Evolutionary conservation across 2,797 vertebrate genomes (phyloP), one percentile per base, ranked within the genome.

Genomic region (Falco columbarius): DNA sequence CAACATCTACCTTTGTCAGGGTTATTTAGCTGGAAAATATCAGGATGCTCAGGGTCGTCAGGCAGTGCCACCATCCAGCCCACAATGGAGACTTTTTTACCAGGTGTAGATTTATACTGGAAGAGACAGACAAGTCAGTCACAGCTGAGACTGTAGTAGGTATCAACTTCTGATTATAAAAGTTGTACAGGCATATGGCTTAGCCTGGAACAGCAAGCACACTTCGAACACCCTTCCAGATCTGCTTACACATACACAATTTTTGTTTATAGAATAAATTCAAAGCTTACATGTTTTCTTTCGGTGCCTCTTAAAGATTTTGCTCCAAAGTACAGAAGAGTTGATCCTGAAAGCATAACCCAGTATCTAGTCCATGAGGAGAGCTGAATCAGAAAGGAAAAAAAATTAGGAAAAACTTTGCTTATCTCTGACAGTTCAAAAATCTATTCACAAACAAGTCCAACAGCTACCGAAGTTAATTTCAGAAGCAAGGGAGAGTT

Each of bases 341-440:
- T 99, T 74, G 99, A 98, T 90, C 99, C 99, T 67, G 99, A 99
- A 80, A 99, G 98, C 26, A 97, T 98, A 94, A 99, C 99, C 99
- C 99, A 99, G 94, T 99, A 99, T 68, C 99, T 98, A 70, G 98
- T 99, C 99, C 99, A 99, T 0, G 99, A 99, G 9, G 99, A 98
- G 72, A 99, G 98, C 99, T 99, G 89, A 46, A 94, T 86, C 71
- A 81, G 88, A 90, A 80, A 83, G 42, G 71, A 63, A 70, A 80
- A 80, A 83, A 49, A 29, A 71, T 16, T 10, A 71, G 44, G 21
- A 59, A 80, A 81, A 92, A 26, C 17, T 72, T 52, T 74, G 38
- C 14, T 1, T 75, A 36, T 40, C n/a, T 71, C 40, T 9, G 14
- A 56, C n/a, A 72, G 77, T 79, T 81, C 23, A 82, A 79, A 84